Conservation (phyloP, 2,888 invertebrate species). For the Adineta ricciae region DNA sequence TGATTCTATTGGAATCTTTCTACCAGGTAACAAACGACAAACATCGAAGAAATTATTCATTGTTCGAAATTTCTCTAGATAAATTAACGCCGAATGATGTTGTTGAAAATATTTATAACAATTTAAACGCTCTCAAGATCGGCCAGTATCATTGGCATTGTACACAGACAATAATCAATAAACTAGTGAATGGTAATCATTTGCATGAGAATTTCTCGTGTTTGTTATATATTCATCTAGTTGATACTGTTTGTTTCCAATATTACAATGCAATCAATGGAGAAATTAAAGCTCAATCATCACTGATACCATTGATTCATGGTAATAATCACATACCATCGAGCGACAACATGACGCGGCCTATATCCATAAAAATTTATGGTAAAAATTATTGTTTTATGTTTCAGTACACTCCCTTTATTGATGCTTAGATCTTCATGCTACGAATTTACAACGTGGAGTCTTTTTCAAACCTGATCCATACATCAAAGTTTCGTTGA, state of each 20-base stretch:
- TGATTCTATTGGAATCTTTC: background rate
- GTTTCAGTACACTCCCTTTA: background rate
- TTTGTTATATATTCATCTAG: background rate
- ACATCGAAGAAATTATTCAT: no score
- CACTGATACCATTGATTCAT: background rate
- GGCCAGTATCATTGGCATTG: conserved; percentile 18
- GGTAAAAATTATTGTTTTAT: background rate
- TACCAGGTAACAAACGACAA: background rate
- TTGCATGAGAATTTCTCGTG: no score
- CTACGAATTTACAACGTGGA: conserved; percentile 50
- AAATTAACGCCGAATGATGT: background rate
- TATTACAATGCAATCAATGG: background rate
- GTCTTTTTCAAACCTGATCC: conserved; percentile 53
- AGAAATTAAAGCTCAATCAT: conserved; percentile 16
- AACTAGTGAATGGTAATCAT: background rate
- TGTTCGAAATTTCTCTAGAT: background rate
- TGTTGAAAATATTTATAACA: background rate
- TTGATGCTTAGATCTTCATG: conserved; percentile 42
- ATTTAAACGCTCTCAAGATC: conserved; percentile 6
- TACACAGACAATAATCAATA: background rate
- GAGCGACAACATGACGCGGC: background rate
- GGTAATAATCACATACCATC: background rate
- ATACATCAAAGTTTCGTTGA: conserved; percentile 51
- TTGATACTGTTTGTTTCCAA: background rate
- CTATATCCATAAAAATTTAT: background rate